Evolutionary conservation across 92 coral and sea anemone genomes (phyloP).

Genomic region (Epizoanthus rinbou): DNA sequence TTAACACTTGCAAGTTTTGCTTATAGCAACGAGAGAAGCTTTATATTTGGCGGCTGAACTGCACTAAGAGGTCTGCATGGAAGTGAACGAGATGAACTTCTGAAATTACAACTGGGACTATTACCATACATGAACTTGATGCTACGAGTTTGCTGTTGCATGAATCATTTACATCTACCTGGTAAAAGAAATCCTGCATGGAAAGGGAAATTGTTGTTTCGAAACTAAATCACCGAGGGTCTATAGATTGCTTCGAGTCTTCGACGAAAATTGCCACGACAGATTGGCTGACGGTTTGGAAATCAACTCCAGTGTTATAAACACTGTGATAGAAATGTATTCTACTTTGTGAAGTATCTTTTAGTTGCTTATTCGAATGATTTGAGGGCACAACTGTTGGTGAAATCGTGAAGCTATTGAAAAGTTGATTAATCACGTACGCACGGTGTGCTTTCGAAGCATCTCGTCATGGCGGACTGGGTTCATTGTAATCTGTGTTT

Average conservation of each 20-base stretch:
- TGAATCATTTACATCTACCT: background rate
- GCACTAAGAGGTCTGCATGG: slow-evolving; percentile 25
- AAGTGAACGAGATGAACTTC: slow-evolving; percentile 22
- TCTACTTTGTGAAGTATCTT: background rate
- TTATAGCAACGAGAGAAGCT: no score
- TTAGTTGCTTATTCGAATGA: background rate
- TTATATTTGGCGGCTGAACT: background rate
- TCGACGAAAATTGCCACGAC: slow-evolving; percentile 6
- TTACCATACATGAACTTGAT: background rate
- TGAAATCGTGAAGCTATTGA: background rate
- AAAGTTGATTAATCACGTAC: background rate
- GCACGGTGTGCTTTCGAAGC: background rate
- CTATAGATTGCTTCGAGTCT: background rate
- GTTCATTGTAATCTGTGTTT: slow-evolving; percentile 95
- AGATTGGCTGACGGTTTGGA: background rate
- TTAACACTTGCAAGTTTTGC: no score
- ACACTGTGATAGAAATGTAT: background rate
- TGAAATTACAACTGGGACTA: background rate
- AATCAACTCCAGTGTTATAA: background rate
- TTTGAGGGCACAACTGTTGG: background rate
- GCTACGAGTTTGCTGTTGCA: background rate
- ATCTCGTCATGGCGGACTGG: slow-evolving; percentile 83
- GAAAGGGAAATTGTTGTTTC: background rate
- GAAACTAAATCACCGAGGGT: background rate
- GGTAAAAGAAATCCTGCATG: background rate